Conservation (phyloP, 2,113 vertebrate genomes). For the Actenoides lindsayi region DNA sequence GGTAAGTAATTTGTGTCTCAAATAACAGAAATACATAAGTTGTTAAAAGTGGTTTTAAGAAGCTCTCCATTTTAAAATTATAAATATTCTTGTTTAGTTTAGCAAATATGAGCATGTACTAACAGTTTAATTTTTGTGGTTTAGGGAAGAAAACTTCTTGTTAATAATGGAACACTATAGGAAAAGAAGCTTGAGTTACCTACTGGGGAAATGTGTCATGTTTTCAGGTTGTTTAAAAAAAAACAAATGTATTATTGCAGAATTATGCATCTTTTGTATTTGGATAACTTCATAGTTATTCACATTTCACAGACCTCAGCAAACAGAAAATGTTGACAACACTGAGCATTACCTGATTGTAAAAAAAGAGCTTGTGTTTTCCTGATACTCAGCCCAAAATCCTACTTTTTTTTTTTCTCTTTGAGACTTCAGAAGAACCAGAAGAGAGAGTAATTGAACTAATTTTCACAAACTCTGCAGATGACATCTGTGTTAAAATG, state of each 20-base stretch:
- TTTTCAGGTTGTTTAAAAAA: background rate
- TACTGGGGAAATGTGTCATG: background rate
- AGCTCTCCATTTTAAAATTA: background rate
- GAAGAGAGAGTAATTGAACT: background rate
- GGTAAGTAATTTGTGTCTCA: background rate
- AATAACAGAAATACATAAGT: background rate
- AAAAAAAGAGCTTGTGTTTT: background rate
- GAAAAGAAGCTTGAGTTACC: background rate
- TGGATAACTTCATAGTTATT: background rate
- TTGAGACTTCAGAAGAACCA: background rate
- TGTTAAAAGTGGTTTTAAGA: background rate
- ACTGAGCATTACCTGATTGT: background rate
- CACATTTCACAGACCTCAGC: background rate
- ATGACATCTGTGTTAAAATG: background rate
- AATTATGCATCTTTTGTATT: background rate
- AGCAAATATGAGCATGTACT: background rate
- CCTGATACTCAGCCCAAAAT: background rate
- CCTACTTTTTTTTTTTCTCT: background rate
- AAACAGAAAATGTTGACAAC: background rate
- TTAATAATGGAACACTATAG: background rate
- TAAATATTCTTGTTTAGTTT: background rate
- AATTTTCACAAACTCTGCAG: background rate
- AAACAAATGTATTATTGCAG: background rate
- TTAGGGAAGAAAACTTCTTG: background rate
- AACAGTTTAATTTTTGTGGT: constrained; percentile 15